A percentile compares a stretch with the other conserved stretches of the same genome.
Evolutionary conservation across 2,113 vertebrate species (phyloP).

Genomic region (Pelodiscus sinensis): DNA sequence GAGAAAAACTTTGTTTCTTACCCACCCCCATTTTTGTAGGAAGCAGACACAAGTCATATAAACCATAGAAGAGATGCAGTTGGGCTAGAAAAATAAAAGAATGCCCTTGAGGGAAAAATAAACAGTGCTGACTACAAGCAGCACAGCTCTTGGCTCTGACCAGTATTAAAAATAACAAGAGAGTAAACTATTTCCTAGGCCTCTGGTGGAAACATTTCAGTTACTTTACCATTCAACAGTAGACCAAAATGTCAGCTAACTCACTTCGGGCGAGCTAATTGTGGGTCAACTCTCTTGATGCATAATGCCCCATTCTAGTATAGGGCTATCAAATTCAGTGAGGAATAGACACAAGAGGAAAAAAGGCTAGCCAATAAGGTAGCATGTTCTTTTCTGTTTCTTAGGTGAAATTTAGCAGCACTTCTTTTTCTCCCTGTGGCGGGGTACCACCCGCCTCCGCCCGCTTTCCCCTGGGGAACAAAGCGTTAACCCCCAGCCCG

Average conservation of each 20-base stretch:
- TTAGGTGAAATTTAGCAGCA: not conserved
- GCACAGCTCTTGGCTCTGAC: not conserved
- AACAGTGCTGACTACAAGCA: not conserved
- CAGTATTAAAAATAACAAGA: not conserved
- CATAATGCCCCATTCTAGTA: not conserved
- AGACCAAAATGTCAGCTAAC: not conserved
- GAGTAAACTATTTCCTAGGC: not conserved
- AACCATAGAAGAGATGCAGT: not conserved
- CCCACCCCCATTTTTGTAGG: not conserved
- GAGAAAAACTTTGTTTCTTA: not conserved
- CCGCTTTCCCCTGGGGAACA: no score
- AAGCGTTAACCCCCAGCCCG: no score
- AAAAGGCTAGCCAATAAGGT: not conserved
- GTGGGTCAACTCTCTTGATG: not conserved
- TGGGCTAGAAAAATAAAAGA: not conserved
- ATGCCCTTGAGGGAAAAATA: not conserved
- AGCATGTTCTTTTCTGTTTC: not conserved
- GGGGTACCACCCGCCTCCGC: no score
- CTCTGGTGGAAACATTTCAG: not conserved
- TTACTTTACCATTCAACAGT: not conserved
- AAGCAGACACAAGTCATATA: not conserved
- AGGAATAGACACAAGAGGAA: not conserved
- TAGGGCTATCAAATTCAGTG: not conserved
- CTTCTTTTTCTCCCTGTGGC: accelerated
- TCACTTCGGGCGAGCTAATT: not conserved